A percentile compares a stretch with the other conserved stretches of the same genome.
Conservation (phyloP, 2,113 vertebrate species). For the Parotia lawesii region DNA sequence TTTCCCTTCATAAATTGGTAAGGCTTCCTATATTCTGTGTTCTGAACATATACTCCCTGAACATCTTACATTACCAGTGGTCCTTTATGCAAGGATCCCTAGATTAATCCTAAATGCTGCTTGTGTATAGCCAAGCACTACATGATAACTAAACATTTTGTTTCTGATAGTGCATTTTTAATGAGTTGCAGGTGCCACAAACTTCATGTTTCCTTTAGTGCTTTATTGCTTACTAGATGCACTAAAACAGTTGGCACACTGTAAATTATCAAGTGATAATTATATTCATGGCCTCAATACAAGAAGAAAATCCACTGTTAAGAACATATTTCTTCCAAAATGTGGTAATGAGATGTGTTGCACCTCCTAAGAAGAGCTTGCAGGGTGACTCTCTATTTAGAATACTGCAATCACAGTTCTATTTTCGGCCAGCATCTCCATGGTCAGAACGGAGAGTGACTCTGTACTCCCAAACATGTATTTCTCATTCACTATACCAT, state of each 20-base stretch:
- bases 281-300: conserved; percentile 70
- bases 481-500: conserved; percentile 24
- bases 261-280: conserved; percentile 76
- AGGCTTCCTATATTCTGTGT: neutral
- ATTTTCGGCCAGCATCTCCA: conserved; percentile 40
- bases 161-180: conserved; percentile 54
- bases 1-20: neutral
- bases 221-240: conserved; percentile 61
- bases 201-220: conserved; percentile 47
- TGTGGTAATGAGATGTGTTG: conserved; percentile 66
- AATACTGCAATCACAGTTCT: conserved; percentile 56
- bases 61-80: neutral
- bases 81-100: neutral
- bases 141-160: conserved; percentile 24
- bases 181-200: conserved; percentile 64
- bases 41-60: neutral
- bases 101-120: neutral
- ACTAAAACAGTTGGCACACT: conserved; percentile 65
- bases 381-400: conserved; percentile 59
- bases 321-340: conserved; percentile 65
- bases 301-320: conserved; percentile 70
- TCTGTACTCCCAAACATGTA: neutral
- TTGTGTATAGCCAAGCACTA: neutral
- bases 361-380: conserved; percentile 62
- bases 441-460: conserved; percentile 30